phyloP scores from a whole-genome alignment of 2,888 invertebrate species.

The Orchesellides sinensis region DNA sequence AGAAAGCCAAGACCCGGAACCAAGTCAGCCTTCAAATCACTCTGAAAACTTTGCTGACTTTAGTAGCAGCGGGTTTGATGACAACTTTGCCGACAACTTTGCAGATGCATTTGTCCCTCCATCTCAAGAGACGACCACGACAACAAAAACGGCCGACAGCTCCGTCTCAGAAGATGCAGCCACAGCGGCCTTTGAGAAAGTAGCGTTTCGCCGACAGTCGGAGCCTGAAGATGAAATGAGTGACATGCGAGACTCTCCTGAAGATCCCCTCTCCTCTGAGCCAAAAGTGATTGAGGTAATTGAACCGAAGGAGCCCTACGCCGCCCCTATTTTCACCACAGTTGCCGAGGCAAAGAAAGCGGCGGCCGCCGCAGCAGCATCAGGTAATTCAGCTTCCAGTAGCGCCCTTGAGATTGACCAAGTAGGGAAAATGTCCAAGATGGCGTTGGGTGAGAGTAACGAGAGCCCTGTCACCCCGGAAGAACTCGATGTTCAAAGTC shows the following conservation, averaged over 20 bases:
- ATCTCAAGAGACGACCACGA: not conserved
- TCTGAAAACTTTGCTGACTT: conserved; percentile 21
- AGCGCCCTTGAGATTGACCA: conserved; percentile 72
- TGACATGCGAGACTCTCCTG: conserved; percentile 31
- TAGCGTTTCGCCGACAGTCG: conserved; percentile 46
- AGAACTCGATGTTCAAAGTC: conserved; percentile 91
- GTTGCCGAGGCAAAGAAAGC: conserved; percentile 42
- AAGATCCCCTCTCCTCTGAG: conserved; percentile 60
- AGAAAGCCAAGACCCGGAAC: not conserved
- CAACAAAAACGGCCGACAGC: not conserved
- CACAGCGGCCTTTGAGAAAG: conserved; percentile 48
- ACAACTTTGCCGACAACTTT: conserved; percentile 55
- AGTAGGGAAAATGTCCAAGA: conserved; percentile 49
- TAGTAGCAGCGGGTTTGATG: conserved; percentile 26
- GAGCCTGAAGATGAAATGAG: conserved; percentile 40
- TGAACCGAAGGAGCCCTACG: conserved; percentile 57
- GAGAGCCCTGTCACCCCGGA: conserved; percentile 82
- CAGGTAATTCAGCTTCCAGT: conserved; percentile 32
- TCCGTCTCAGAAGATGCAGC: conserved; percentile 30
- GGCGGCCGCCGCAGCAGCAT: not conserved
- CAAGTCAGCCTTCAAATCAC: not conserved
- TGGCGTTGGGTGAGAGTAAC: conserved; percentile 67
- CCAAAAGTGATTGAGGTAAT: conserved; percentile 63
- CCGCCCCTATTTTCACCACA: conserved; percentile 50
- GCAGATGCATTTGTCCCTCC: conserved; percentile 44